Conservation (phyloP, 92 coral and sea anemone species). For the Epizoanthus rinbou region DNA sequence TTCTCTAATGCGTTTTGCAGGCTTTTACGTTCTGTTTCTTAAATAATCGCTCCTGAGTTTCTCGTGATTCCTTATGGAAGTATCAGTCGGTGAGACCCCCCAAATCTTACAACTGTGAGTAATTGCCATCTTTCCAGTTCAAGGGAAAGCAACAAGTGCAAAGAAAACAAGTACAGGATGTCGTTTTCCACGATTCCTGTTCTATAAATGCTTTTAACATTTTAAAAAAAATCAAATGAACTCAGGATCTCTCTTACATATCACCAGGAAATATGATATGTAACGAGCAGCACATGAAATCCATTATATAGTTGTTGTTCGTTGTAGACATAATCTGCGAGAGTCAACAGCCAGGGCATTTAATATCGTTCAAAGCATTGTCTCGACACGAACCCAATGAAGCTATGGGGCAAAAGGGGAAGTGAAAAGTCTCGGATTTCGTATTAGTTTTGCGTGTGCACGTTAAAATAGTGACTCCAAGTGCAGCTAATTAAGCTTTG, state of each 20-base stretch:
- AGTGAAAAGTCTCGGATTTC: not conserved
- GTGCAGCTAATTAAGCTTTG: not conserved
- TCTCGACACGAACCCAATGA: not conserved
- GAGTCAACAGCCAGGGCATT: not conserved
- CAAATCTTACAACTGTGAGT: not conserved
- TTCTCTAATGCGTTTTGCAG: slow-evolving; percentile 20
- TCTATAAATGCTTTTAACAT: slow-evolving; percentile 12
- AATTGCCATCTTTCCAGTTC: not conserved
- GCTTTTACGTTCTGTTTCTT: not conserved
- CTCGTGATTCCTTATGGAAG: too few species aligned
- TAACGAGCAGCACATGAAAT: not conserved
- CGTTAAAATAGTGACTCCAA: slow-evolving; percentile 6
- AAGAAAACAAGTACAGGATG: slow-evolving; percentile 13
- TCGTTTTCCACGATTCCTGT: not conserved
- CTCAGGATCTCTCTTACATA: not conserved
- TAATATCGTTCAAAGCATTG: not conserved
- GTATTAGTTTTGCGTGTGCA: not conserved
- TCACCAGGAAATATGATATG: slow-evolving; percentile 3
- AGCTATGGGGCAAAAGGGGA: not conserved
- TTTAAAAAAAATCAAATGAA: slow-evolving; percentile 15
- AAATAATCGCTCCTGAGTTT: not conserved
- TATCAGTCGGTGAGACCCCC: not conserved
- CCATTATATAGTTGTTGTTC: not conserved
- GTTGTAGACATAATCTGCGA: not conserved
- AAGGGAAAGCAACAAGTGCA: not conserved